These are phyloP conservation scores for Sthenelais limicola DNA, from an alignment of 2,888 invertebrate species.

Conservation along the genomic window DNA sequence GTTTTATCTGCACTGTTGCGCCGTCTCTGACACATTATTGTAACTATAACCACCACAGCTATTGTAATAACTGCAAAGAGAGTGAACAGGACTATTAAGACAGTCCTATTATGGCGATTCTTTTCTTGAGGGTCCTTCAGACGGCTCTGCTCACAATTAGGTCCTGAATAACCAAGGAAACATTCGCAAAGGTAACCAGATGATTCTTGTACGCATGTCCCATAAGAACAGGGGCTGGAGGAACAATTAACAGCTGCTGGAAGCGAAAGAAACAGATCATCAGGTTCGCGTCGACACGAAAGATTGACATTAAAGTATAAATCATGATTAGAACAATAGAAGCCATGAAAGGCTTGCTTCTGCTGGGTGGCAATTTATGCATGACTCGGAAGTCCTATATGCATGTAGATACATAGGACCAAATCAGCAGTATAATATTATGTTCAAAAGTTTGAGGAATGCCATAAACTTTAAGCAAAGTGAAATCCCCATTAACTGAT, in stretches of 20 bases:
- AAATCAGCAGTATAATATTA: no score
- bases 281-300: no score
- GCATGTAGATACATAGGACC: no score
- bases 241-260: slow-evolving; percentile 25
- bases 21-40: slow-evolving; percentile 19
- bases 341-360: no score
- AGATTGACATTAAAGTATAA: no score
- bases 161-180: slow-evolving; percentile 10
- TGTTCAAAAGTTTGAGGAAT: no score
- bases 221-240: slow-evolving; percentile 28
- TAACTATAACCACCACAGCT: slow-evolving; percentile 24
- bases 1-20: slow-evolving; percentile 20
- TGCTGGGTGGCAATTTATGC: no score
- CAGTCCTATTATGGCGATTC: slow-evolving; percentile 7
- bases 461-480: no score
- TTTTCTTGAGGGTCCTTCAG: slow-evolving; percentile 14
- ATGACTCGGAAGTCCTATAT: no score
- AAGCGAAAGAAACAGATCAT: no score
- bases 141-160: slow-evolving; percentile 2
- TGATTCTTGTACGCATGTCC: slow-evolving; percentile 18
- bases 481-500: no score
- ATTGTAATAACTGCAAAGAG: slow-evolving; percentile 18
- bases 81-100: slow-evolving; percentile 18
- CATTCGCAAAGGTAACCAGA: slow-evolving; percentile 19
- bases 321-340: no score